Conservation (phyloP, 2,888 invertebrate genomes). For the Anarsia innoxiella region DNA sequence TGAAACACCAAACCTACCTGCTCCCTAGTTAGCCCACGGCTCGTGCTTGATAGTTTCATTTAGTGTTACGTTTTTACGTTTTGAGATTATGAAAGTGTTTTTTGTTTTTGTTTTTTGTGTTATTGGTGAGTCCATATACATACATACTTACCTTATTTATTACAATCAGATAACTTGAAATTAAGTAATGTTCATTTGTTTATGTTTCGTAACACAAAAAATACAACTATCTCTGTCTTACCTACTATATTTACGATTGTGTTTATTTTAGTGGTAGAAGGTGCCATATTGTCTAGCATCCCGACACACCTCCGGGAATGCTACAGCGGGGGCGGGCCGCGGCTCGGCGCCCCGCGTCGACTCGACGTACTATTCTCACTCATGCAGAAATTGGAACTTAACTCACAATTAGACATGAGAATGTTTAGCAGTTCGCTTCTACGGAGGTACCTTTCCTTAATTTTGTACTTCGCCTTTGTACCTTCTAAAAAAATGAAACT, state of each 20-base stretch:
- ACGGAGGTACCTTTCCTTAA: slow-evolving; percentile 69
- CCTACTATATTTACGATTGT: slow-evolving; percentile 12
- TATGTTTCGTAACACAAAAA: too few species aligned
- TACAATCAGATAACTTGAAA: too few species aligned
- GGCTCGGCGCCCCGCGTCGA: slow-evolving; percentile 70
- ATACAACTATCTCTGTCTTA: too few species aligned
- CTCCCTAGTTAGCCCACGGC: background rate
- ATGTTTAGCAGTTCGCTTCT: slow-evolving; percentile 72
- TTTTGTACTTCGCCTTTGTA: too few species aligned
- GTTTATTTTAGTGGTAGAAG: slow-evolving; percentile 32
- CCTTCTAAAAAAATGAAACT: too few species aligned
- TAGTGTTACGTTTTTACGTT: background rate
- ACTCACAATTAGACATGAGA: slow-evolving; percentile 71
- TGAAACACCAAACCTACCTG: background rate
- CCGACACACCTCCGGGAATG: slow-evolving; percentile 76
- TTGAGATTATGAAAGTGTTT: too few species aligned
- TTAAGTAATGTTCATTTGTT: too few species aligned
- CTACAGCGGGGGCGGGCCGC: slow-evolving; percentile 68
- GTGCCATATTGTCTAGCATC: slow-evolving; percentile 57
- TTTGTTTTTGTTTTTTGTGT: too few species aligned
- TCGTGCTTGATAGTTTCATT: background rate
- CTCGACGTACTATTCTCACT: slow-evolving; percentile 77
- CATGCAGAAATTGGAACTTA: slow-evolving; percentile 76
- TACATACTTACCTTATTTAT: too few species aligned
- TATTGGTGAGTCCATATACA: too few species aligned